A percentile compares a stretch with the other conserved stretches of the same genome.
Conservation (phyloP, 2,888 invertebrate genomes). For the Ischnura elegans region DNA sequence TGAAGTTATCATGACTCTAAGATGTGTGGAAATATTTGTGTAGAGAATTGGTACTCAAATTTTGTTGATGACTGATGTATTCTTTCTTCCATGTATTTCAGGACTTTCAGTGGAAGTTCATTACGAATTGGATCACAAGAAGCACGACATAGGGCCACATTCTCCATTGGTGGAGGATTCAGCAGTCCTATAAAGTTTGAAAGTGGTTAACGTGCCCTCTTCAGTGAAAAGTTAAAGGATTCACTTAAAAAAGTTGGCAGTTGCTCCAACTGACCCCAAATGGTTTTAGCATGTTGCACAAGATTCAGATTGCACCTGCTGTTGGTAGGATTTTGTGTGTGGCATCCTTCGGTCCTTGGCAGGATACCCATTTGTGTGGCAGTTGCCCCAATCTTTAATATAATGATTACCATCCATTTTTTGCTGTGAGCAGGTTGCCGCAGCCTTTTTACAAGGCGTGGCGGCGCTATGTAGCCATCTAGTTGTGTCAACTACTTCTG, state of each 20-base stretch:
- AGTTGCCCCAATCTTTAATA: slow-evolving; percentile 44
- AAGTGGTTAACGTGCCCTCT: not conserved
- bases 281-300: slow-evolving; percentile 37
- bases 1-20: too few relatives aligned
- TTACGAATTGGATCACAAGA: slow-evolving; percentile 87
- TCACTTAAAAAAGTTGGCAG: not conserved
- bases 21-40: not conserved
- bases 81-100: slow-evolving; percentile 73
- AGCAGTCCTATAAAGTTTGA: slow-evolving; percentile 70
- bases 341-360: not conserved
- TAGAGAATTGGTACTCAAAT: not conserved
- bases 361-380: slow-evolving; percentile 40
- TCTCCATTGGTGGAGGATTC: slow-evolving; percentile 72
- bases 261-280: not conserved
- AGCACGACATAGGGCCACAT: slow-evolving; percentile 74
- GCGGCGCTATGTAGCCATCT: slow-evolving; percentile 23
- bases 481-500: not conserved
- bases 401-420: slow-evolving; percentile 36
- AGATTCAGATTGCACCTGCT: slow-evolving; percentile 30
- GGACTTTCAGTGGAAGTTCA: slow-evolving; percentile 88
- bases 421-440: not conserved
- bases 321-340: not conserved
- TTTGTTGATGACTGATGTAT: too few relatives aligned
- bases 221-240: slow-evolving; percentile 35
- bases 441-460: not conserved